Base-by-base conservation (phyloP, 1,140 invertebrate species). In the Akabosia matsudoensis region DNA sequence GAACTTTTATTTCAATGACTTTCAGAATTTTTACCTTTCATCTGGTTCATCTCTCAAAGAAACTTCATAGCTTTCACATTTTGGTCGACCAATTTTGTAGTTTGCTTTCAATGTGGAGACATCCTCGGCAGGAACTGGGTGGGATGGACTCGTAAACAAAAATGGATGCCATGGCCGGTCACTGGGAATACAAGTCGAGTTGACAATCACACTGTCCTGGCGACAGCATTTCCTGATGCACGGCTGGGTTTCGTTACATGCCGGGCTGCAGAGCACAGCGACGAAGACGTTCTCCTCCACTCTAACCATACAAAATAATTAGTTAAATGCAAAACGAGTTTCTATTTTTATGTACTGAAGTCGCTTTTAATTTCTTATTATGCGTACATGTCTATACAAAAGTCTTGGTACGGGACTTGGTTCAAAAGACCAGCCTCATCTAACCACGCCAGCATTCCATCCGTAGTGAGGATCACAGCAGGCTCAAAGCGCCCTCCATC, bases 211-310 rank as follows among this genome's bases (percentile, higher is more conserved):
- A n/a, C 28, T 56, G 16, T 78, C 78, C n/a, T 74, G 73, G 28
- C 31, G n/a, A 51, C 80, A 81, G 37, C 80, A 81, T 74, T 81
- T 81, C n/a, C 78, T 56, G 16, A 81, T 52, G 71, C 80, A 81
- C 14, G 80, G 80, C 16, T 74, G 33, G 1, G 33, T 33, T 16
- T 77, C 80, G 67, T 75, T 64, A 30, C 80, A 81, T 14, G 33
- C 13, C 4, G 80, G 80, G 22, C 72, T 52, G 45, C 80, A 81
- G 1, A 81, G 14, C 4, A 81, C 79, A 18, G 80, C 80, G 4
- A 81, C 67, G 61, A 67, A 81, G 0, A 74, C 74, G 7, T 74
- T 79, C 22, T 70, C 37, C 37, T 79, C 79, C 22, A 76, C 51
- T 73, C 80, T 81, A 73, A 18, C 73, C 78, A 33, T 24, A 52